Evolutionary conservation across 2,888 invertebrate species (phyloP).

Genomic region (Aethes cnicana): DNA sequence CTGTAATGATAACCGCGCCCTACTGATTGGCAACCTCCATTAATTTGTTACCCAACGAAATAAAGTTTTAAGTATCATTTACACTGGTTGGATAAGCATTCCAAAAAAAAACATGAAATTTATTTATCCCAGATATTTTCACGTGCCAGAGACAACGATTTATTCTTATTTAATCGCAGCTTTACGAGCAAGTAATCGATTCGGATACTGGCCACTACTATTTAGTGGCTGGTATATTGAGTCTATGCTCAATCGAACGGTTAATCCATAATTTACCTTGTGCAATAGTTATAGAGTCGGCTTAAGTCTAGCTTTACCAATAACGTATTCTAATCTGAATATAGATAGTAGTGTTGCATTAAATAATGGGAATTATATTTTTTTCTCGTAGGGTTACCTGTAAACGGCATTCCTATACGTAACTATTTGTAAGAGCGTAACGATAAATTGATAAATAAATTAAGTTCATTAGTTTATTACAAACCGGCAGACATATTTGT

Average conservation of each 20-base stretch:
- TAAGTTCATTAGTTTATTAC: conserved; percentile 6
- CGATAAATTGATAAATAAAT: conserved; percentile 14
- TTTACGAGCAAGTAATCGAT: conserved; percentile 1
- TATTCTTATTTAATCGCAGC: background rate
- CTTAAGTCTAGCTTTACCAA: background rate
- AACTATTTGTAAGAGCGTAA: conserved; percentile 22
- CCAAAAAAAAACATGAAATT: background rate
- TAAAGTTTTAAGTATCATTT: too few relatives aligned
- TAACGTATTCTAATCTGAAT: conserved; percentile 12
- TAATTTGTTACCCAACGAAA: too few relatives aligned
- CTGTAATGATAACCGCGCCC: too few relatives aligned
- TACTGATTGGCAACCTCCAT: too few relatives aligned
- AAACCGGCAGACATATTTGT: conserved; percentile 7
- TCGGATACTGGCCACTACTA: background rate
- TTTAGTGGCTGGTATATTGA: too few relatives aligned
- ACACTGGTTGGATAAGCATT: background rate
- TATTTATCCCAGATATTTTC: too few relatives aligned
- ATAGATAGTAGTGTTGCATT: conserved; percentile 24
- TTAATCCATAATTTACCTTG: background rate
- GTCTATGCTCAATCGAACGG: background rate
- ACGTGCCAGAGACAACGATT: background rate
- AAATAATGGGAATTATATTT: conserved; percentile 18
- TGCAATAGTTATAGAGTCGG: background rate
- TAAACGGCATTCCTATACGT: conserved; percentile 21
- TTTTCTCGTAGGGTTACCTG: conserved; percentile 2